Evolutionary conservation across 2,113 vertebrate species (phyloP), one percentile per base, ranked within the genome.

Genomic region (Leuciscus idus): DNA sequence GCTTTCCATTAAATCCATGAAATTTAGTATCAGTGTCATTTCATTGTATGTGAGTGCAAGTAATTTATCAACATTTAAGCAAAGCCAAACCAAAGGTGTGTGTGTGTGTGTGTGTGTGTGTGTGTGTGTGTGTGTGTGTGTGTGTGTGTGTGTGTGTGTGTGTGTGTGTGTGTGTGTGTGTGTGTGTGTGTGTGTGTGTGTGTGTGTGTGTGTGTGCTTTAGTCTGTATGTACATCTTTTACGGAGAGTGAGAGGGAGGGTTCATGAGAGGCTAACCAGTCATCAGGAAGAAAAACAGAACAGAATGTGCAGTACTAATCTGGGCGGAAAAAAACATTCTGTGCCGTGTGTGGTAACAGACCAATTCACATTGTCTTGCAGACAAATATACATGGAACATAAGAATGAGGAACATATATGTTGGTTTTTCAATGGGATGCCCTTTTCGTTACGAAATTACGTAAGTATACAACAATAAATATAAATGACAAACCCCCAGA

Each of bases 231-330:
- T 30, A 84, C 83, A 84, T 82, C 30, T 64, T 75, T 80, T 74
- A 94, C 91, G 89, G 91, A 90, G 92, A 94, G 91, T 89, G 92
- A 78, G 87, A 89, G 93, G 92, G 90, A 90, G 93, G 93, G 94
- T 95, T 95, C 95, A 95, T 91, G 90, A 90, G 92, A 92, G 94
- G 94, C 93, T 92, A 94, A 90, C 90, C 93, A 92, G 94, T 94
- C 94, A 94, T 95, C 94, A 95, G 94, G 95, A 95, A 95, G 94
- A 94, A 93, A 95, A 95, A 94, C 91, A 94, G 95, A 95, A 95
- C 94, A 95, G 94, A 95, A 94, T 95, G 95, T 95, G 92, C 94
- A 91, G 94, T 94, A 90, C 94, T 95, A 94, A 95, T 95, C 94
- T 94, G 92, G 92, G 94, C 93, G 91, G 50, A 72, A 94, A 95